Conservation (phyloP, 1,140 invertebrate genomes). For the Lucilia cuprina region DNA sequence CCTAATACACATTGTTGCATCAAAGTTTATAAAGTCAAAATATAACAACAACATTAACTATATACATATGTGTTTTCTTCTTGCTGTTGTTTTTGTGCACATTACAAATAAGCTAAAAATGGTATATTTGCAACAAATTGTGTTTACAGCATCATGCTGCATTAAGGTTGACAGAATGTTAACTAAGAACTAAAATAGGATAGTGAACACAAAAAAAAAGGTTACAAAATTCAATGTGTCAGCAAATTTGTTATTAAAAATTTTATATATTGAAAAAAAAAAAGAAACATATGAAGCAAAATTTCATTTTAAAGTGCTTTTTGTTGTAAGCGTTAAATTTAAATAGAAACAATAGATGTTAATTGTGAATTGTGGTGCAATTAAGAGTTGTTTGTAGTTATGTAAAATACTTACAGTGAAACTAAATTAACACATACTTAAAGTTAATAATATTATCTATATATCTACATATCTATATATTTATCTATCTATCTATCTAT, state of each 20-base stretch:
- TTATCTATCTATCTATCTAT: no score
- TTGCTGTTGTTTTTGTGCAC: background rate
- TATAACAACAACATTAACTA: background rate
- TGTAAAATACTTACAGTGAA: no score
- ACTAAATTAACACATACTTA: no score
- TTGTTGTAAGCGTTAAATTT: background rate
- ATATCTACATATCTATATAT: no score
- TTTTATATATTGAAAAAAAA: background rate
- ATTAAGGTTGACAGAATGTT: background rate
- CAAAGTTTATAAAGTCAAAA: background rate
- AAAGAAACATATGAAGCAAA: background rate
- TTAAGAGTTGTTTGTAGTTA: background rate
- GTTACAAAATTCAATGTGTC: background rate
- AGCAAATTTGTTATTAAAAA: background rate
- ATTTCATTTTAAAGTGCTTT: background rate
- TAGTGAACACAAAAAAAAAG: background rate
- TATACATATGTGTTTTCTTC: background rate
- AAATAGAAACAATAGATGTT: background rate
- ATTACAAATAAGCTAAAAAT: background rate
- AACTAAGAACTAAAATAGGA: background rate
- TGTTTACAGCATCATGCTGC: background rate
- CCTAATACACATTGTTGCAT: background rate
- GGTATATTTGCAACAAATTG: background rate
- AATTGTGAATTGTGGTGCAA: background rate
- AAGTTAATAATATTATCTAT: no score